Conservation (phyloP, 2,113 vertebrate species). For the Actenoides lindsayi region DNA sequence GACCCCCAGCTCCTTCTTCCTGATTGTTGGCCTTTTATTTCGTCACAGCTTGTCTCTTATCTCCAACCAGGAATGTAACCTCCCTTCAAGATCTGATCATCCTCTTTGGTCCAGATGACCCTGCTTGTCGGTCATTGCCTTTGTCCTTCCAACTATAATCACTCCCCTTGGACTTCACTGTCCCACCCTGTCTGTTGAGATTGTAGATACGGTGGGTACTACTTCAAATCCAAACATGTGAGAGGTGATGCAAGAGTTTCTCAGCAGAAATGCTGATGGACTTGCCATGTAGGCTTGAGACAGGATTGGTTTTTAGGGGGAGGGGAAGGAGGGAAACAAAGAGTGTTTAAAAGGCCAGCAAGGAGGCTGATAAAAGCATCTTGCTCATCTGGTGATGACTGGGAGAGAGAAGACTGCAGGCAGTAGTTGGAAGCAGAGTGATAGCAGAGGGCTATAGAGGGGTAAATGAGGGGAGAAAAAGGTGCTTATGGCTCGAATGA, state of each 20-base stretch:
- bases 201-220: not conserved
- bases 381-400: not conserved
- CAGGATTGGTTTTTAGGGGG: not conserved
- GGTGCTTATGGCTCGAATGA: not conserved
- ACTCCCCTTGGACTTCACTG: not conserved
- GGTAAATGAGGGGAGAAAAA: fast-evolving
- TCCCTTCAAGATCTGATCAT: not conserved
- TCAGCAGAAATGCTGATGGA: not conserved
- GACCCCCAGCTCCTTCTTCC: not conserved
- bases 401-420: not conserved
- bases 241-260: not conserved
- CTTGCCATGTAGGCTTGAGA: not conserved
- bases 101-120: not conserved
- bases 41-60: not conserved
- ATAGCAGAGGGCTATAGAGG: not conserved
- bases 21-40: not conserved
- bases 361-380: not conserved
- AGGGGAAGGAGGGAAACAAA: not conserved
- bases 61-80: not conserved
- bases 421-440: not conserved
- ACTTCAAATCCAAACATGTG: fast-evolving
- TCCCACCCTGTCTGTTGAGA: not conserved
- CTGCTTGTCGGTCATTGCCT: not conserved
- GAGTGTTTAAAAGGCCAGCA: not conserved
- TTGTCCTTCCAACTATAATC: not conserved